Conservation (phyloP, 2,888 invertebrate genomes). For the Didymodactylos carnosus region DNA sequence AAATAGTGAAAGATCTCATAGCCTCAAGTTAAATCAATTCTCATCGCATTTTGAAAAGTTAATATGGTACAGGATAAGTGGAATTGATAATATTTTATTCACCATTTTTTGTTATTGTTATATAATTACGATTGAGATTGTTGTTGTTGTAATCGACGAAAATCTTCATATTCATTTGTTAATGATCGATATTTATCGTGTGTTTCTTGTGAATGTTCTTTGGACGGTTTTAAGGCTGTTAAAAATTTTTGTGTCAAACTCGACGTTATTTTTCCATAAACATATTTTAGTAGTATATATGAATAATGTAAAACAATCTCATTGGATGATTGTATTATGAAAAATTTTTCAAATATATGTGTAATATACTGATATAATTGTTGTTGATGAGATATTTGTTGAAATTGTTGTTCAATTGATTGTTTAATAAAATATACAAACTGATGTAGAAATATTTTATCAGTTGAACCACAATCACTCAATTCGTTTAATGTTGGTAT, state of each 20-base stretch:
- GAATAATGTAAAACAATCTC: background rate
- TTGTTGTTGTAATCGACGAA: background rate
- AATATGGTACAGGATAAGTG: no score
- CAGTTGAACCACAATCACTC: background rate
- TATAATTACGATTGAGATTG: no score
- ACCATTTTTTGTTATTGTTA: no score
- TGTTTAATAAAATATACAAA: background rate
- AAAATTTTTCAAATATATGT: background rate
- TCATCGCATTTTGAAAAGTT: no score
- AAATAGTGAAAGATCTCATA: no score
- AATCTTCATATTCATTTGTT: background rate
- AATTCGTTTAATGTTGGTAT: background rate
- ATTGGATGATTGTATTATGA: background rate
- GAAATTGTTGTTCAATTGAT: background rate
- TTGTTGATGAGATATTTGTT: no score
- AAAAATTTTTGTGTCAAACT: background rate
- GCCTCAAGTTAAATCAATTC: no score
- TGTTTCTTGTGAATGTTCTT: background rate
- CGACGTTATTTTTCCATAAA: background rate
- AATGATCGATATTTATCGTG: background rate
- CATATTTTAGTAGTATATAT: background rate
- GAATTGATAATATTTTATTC: no score
- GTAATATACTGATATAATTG: background rate
- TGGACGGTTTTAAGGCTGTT: background rate
- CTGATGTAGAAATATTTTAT: conserved; percentile 1